Conservation (phyloP, 1,140 invertebrate genomes). For the Euwallacea fornicatus region DNA sequence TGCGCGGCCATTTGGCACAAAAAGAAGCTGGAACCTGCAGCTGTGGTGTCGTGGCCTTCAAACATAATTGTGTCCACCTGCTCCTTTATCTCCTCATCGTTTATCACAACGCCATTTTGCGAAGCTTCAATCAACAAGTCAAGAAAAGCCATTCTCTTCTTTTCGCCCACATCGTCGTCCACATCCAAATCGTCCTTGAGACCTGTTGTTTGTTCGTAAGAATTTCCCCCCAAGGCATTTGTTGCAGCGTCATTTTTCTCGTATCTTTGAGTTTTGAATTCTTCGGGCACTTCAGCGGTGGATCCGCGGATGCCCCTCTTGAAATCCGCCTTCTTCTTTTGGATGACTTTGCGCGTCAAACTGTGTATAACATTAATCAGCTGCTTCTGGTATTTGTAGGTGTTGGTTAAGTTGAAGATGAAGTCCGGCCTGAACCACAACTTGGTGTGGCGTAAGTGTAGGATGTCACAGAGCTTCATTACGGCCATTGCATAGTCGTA, state of each 20-base stretch:
- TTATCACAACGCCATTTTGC: slow-evolving; percentile 75
- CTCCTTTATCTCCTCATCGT: slow-evolving; percentile 87
- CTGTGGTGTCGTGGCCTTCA: slow-evolving; percentile 92
- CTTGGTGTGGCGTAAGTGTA: slow-evolving; percentile 77
- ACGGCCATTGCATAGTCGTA: slow-evolving; percentile 82
- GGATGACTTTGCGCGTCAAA: slow-evolving; percentile 63
- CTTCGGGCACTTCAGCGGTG: slow-evolving; percentile 52
- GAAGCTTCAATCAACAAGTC: slow-evolving; percentile 87
- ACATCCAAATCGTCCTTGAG: slow-evolving; percentile 80
- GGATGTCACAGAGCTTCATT: slow-evolving; percentile 83
- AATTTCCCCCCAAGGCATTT: slow-evolving; percentile 65
- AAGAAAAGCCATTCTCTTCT: slow-evolving; percentile 90
- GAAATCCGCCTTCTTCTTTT: slow-evolving; percentile 55
- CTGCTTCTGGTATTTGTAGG: slow-evolving; percentile 51
- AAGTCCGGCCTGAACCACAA: slow-evolving; percentile 81
- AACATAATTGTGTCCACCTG: slow-evolving; percentile 96
- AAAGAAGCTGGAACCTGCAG: slow-evolving; percentile 82
- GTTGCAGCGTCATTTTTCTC: slow-evolving; percentile 36
- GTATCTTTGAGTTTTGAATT: slow-evolving; percentile 47
- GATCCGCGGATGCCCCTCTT: slow-evolving; percentile 62
- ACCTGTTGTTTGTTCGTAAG: slow-evolving; percentile 71
- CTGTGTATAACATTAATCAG: slow-evolving; percentile 71
- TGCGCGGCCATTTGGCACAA: slow-evolving; percentile 79
- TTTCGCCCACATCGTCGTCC: slow-evolving; percentile 77
- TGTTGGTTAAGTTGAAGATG: slow-evolving; percentile 79